phyloP scores from a whole-genome alignment of 1,140 invertebrate species.

The Zaprionus nigranus region DNA sequence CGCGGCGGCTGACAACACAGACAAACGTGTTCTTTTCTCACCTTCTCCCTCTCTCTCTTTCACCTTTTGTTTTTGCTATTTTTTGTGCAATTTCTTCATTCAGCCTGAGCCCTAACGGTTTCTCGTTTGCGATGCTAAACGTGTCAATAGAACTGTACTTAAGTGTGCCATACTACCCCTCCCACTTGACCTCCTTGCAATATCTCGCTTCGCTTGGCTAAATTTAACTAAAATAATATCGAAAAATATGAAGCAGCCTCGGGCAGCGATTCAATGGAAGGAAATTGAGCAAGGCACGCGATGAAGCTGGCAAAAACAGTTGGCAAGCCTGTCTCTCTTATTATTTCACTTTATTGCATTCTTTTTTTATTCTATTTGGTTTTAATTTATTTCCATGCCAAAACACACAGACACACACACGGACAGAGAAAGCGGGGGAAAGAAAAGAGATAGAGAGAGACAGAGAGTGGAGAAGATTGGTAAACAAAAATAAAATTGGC shows the following conservation, averaged over 20 bases:
- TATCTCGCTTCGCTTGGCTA: not conserved
- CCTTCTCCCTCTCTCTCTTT: not conserved
- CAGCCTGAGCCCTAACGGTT: constrained; percentile 14
- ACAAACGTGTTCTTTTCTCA: not conserved
- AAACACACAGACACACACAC: not conserved
- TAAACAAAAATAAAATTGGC: constrained; percentile 21
- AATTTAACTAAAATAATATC: constrained; percentile 16
- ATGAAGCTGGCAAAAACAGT: not conserved
- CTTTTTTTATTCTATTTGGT: constrained; percentile 21
- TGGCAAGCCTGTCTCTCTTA: not conserved
- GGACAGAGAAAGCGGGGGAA: not conserved
- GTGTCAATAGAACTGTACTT: constrained; percentile 43
- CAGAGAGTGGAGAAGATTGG: not conserved
- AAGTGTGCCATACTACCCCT: constrained; percentile 1
- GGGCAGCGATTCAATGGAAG: constrained; percentile 14
- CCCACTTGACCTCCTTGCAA: not conserved
- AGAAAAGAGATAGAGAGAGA: not conserved
- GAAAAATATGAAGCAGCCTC: constrained; percentile 4
- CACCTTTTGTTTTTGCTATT: not conserved
- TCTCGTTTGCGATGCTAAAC: constrained; percentile 35
- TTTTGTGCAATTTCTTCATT: not conserved
- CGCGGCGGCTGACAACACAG: not conserved
- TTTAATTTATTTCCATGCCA: constrained; percentile 36
- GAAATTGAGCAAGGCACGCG: constrained; percentile 2
- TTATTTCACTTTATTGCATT: constrained; percentile 18